Conservation (phyloP, 2,797 vertebrate species). For the Danio kyathit region DNA sequence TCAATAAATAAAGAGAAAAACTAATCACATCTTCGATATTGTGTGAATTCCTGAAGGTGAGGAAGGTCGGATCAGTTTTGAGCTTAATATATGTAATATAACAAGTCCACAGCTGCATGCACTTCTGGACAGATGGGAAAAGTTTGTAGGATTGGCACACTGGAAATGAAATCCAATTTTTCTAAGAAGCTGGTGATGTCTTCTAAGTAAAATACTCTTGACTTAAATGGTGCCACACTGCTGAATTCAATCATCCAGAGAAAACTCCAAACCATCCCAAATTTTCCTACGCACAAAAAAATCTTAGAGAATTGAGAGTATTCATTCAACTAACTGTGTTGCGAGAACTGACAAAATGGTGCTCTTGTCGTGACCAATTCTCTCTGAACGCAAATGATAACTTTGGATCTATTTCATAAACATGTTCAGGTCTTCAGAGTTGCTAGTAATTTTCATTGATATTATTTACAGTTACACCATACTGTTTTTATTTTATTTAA, state of each 20-base stretch:
- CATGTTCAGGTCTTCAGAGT: background rate
- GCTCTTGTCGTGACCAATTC: constrained; percentile 42
- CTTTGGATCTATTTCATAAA: background rate
- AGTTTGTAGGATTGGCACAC: background rate
- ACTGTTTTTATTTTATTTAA: constrained; percentile 2
- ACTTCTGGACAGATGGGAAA: background rate
- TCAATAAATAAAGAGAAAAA: too few relatives aligned
- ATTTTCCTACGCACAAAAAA: background rate
- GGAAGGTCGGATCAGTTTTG: background rate
- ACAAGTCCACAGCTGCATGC: background rate
- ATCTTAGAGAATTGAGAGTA: constrained; percentile 15
- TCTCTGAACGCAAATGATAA: constrained; percentile 8
- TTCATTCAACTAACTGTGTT: constrained; percentile 26
- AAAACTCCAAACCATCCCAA: background rate
- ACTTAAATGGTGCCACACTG: constrained; percentile 5
- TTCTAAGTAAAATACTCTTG: background rate
- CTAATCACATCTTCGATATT: too few relatives aligned
- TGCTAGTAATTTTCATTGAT: background rate
- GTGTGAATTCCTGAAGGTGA: too few relatives aligned
- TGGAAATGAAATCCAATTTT: background rate
- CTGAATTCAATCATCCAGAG: background rate
- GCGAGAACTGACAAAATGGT: constrained; percentile 21
- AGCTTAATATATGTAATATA: background rate
- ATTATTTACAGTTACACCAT: constrained; percentile 9
- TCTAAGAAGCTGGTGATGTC: background rate